Base-by-base conservation (phyloP, 2,113 vertebrate species). In the Apodemus speciosus region DNA sequence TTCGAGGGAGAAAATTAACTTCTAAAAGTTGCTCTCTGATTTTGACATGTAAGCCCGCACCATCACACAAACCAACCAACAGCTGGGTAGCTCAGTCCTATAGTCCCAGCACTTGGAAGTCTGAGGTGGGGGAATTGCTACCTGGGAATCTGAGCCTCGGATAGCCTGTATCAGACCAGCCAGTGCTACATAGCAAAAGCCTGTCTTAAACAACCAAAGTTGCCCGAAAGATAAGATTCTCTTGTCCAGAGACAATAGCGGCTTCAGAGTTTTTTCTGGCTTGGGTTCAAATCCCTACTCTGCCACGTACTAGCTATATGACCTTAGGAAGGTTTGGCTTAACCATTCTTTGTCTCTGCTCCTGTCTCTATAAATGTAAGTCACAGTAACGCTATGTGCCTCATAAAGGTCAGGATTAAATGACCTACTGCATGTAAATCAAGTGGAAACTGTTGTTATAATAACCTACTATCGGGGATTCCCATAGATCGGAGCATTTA, bases 321-420 rank as follows among this genome's bases (percentile, higher is more conserved):
- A 69, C 35, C 58, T 49, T 84, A 51, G 60, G 46, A 51, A 58
- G 71, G 16, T 23, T 64, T 75, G 27, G 85, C 71, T 76, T 87
- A 49, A 46, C 62, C 40, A 69, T 72, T 84, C 30, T 93, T 38
- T 81, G 27, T 85, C 77, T 85, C 30, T 6, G 27, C 71, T 76
- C 72, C 51, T 25, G 38, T 38, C 66, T 85, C 71, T 88, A 9
- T 88, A 32, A 90, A 88, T 56, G 35, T 43, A 43, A 27, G 23
- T 20, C 32, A 30, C 15, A 40, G 38, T 30, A 18, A 46, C 2
- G 7, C 69, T 40, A 8, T 16, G 38, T 75, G 56, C 27, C 46
- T 85, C 38, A 38, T 53, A 38, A 64, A 89, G 32, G 38, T 69
- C 32, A 88, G 43, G 30, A 90, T 77, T 73, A 60, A 95, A 81